Base-by-base conservation (phyloP, 2,888 invertebrate genomes). In the Papilio gigon region DNA sequence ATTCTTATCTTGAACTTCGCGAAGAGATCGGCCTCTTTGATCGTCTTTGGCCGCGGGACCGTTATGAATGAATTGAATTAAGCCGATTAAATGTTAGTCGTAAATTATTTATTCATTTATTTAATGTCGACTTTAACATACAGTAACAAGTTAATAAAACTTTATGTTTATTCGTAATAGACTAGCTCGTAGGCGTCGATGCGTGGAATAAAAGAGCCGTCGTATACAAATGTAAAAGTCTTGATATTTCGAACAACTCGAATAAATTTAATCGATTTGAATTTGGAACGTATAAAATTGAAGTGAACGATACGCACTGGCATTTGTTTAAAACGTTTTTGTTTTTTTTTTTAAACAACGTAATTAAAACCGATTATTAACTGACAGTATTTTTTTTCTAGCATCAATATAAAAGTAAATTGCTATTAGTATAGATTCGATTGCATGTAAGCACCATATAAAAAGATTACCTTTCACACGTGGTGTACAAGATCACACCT, bases 1-100 rank as follows among this genome's bases (percentile, higher is more conserved):
- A 67, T 87, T 85, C 88, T 89, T 90, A 90, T 90, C 89, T 83
- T 72, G 70, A 81, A 83, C 84, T 84, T 86, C 76, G 86, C 84
- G 81, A 77, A 79, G 81, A 78, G 77, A 79, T 79, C 84, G 83
- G 82, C 74, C 78, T 80, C 85, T 88, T 87, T 88, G 86, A 88
- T 85, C 81, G 84, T 85, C 84, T 85, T 81, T 79, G 72, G 74
- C 75, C 66, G 71, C 67, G 64, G 70, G 74, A 69, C 61, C 42
- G 68, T 71, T 68, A 65, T 71, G 67, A 67, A 68, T 71, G 69
- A 71, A 73, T 61, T 47, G 37, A 35, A 17, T 62, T 17, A 25
- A 67, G 64, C 67, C 58, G 65, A 71, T 66, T 70, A 63, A 70
- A 71, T 67, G 53, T 61, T 71, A 71, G 70, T 42, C 62, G 33